Base-by-base conservation (phyloP, 1,140 invertebrate genomes). In the Caenorhabditis latens region DNA sequence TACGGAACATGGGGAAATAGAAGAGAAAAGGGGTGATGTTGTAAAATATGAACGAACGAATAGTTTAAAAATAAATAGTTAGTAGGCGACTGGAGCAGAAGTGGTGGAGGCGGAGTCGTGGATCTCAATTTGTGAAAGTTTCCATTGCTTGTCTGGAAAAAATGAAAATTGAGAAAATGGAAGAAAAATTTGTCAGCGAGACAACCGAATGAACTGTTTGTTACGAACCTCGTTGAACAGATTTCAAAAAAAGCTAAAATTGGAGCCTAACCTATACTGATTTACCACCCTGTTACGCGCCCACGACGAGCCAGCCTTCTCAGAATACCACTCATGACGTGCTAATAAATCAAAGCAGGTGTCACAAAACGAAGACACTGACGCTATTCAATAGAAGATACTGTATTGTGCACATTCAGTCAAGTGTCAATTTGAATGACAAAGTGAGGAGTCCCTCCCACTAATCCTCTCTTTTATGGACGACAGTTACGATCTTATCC, bases 341-440 rank as follows among this genome's bases (percentile, higher is more conserved):
- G 50, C 9, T 71, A 48, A 79, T 79, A 48, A 79, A 79, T 79
- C 71, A 79, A 79, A 50, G 71, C 71, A 79, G 71, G 71, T 79
- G 71, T 79, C 71, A 79, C 5, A 1, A 79, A 79, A 46, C 50
- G 19, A 71, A 9, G 46, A 21, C 43, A 46, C 43, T 32, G 71
- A 9, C 24, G 40, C n/a, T n/a, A 13, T 71, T n/a, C 24, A 53
- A 8, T 24, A 32, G 42, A n/a, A 50, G 42, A 79, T 6, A 79
- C 71, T 50, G 71, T 50, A 79, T 79, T 48, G 71, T 79, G 71
- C 71, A 50, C 71, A 79, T 79, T 79, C 43, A 79, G 19, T 79
- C 71, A 79, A 79, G 43, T 79, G 71, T 79, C 71, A 79, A 79
- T 79, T 79, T 79, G 71, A 79, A 79, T 79, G 71, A 79, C 71